phyloP scores from a whole-genome alignment of 2,113 vertebrate genomes.

The Ceyx margarethae region DNA sequence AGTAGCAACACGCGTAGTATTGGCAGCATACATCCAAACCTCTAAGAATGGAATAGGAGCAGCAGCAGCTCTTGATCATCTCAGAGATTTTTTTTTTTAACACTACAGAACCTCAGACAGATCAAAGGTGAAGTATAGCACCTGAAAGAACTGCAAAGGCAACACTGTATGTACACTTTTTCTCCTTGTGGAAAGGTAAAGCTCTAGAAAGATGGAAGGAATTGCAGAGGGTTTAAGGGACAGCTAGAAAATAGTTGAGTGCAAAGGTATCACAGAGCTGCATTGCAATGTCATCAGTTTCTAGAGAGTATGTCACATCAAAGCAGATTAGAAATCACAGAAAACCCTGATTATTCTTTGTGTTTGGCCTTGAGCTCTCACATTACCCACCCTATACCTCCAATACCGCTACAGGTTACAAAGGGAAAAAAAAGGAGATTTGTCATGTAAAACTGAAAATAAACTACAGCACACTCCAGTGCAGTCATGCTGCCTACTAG shows the following conservation, averaged over 20 bases:
- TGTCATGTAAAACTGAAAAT: not conserved
- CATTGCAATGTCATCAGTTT: not conserved
- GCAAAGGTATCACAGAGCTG: not conserved
- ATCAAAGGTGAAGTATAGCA: not conserved
- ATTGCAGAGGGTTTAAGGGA: not conserved
- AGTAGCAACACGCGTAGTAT: too few species aligned
- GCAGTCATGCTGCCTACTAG: not conserved
- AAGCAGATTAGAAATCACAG: not conserved
- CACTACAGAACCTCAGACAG: not conserved
- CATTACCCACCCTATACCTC: not conserved
- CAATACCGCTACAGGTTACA: not conserved
- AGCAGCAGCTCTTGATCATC: not conserved
- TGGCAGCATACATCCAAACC: not conserved
- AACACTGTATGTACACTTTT: not conserved
- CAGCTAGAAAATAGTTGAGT: not conserved
- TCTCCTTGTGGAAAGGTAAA: not conserved
- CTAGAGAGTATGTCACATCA: not conserved
- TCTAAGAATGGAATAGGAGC: not conserved
- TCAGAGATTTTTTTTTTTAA: not conserved
- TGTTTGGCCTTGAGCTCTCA: not conserved
- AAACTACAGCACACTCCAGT: not conserved
- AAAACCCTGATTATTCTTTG: not conserved
- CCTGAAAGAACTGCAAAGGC: not conserved
- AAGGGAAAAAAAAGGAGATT: not conserved
- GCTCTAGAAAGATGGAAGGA: not conserved